These are phyloP conservation scores for Phymanthus crucifer DNA, from an alignment of 92 coral and sea anemone genomes.

Conservation along the genomic window DNA sequence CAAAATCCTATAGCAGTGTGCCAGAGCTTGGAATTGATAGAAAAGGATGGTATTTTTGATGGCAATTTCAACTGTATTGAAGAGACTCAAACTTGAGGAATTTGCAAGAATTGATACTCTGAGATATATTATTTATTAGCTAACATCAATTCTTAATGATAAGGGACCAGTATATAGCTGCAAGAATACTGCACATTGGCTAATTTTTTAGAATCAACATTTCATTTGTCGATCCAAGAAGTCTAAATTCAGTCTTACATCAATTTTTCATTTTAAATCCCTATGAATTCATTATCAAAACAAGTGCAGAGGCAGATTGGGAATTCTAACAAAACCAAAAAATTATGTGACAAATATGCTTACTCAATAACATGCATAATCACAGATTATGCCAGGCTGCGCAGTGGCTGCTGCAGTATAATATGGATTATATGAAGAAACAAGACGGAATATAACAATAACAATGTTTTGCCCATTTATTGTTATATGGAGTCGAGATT, in stretches of 20 bases:
- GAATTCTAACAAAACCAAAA: no score
- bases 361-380: no score
- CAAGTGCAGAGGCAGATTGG: no score
- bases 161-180: background rate
- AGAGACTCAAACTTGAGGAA: slow-evolving; percentile 13
- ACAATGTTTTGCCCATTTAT: no score
- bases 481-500: no score
- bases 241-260: background rate
- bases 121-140: slow-evolving; percentile 19
- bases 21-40: background rate
- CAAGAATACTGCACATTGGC: background rate
- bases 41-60: slow-evolving; percentile 23
- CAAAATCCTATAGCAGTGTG: slow-evolving; percentile 75
- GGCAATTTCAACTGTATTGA: slow-evolving; percentile 2
- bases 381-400: no score
- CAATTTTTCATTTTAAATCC: background rate
- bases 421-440: no score
- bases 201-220: background rate
- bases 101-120: slow-evolving; percentile 7
- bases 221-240: background rate
- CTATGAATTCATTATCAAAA: background rate
- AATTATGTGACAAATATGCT: no score
- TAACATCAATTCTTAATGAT: slow-evolving; percentile 7
- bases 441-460: no score
- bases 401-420: no score